Conservation (phyloP, 2,113 vertebrate species). For the Cervus canadensis region DNA sequence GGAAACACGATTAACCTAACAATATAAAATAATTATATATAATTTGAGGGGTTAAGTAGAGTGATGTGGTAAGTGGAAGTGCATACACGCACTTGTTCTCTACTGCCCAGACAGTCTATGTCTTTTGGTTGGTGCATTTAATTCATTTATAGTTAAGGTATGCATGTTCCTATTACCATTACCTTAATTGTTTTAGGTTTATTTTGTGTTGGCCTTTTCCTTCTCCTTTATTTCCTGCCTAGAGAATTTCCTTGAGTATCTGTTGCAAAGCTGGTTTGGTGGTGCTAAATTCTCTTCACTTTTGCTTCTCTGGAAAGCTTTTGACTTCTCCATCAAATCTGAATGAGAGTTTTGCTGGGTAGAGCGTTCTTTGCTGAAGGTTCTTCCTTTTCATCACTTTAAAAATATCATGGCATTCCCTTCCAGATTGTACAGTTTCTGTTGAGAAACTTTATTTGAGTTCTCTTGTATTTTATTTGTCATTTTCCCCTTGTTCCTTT, state of each 20-base stretch:
- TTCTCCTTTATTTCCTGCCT: not conserved
- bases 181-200: not conserved
- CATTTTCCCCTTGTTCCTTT: not conserved
- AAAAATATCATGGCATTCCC: not conserved
- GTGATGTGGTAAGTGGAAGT: not conserved
- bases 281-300: not conserved
- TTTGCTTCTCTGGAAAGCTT: not conserved
- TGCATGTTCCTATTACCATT: not conserved
- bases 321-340: not conserved
- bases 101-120: not conserved
- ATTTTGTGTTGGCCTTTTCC: not conserved
- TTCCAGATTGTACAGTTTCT: not conserved
- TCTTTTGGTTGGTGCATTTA: not conserved
- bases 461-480: not conserved
- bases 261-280: not conserved
- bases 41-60: not conserved
- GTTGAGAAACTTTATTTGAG: not conserved
- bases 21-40: not conserved
- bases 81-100: not conserved
- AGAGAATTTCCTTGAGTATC: not conserved
- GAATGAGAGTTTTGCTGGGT: not conserved
- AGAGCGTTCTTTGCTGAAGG: not conserved
- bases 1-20: not conserved
- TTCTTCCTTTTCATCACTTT: not conserved
- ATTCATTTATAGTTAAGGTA: not conserved